Evolutionary conservation across 2,888 invertebrate genomes (phyloP).

Genomic region (Cephus sareptanus): DNA sequence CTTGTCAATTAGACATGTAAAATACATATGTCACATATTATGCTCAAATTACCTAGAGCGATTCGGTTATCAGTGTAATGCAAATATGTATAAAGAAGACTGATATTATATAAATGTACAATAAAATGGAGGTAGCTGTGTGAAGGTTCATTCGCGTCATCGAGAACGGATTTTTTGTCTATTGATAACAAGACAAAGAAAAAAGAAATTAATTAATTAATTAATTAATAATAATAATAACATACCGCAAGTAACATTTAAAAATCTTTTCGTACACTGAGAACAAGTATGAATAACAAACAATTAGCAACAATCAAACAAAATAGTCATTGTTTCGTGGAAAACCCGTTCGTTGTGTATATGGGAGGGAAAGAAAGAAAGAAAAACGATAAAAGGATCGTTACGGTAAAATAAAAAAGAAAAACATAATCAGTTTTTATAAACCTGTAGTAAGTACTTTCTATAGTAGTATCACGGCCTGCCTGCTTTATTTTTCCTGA

Average conservation of each 20-base stretch:
- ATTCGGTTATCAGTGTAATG: not conserved
- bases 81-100: conserved; percentile 46
- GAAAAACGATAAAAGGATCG: not conserved
- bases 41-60: not conserved
- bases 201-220: not conserved
- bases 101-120: conserved; percentile 45
- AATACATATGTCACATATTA: not conserved
- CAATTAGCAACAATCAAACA: not conserved
- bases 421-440: conserved; percentile 3
- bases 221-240: not conserved
- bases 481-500: conserved; percentile 66
- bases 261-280: not conserved
- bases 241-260: not conserved
- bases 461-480: conserved; percentile 65
- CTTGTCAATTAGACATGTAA: conserved; percentile 14
- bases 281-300: not conserved
- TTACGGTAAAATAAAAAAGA: conserved; percentile 3
- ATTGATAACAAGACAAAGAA: not conserved
- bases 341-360: not conserved
- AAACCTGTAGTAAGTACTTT: conserved; percentile 38
- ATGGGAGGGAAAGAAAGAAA: not conserved
- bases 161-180: not conserved
- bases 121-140: conserved; percentile 62
- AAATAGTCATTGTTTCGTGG: not conserved
- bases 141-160: conserved; percentile 22